Evolutionary conservation across 1,140 invertebrate species (phyloP), one percentile per base, ranked within the genome.

Genomic region (Parasteatoda tepidariorum): DNA sequence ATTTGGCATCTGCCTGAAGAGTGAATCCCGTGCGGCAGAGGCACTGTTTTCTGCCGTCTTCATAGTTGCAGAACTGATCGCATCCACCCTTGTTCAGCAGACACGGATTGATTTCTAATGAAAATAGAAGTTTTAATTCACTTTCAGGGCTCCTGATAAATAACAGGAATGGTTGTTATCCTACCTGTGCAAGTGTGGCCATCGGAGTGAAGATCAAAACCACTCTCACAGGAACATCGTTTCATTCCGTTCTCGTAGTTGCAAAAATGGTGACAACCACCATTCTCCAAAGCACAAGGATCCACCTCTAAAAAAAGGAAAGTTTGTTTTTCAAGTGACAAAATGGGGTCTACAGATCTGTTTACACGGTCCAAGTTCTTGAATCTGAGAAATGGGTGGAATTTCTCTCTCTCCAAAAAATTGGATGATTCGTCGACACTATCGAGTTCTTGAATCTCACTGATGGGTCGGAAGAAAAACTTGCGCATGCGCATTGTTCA

Each of bases 81-180:
- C 84, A 85, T 9, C 76, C 84, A 31, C 84, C 84, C 38, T 85
- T 85, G 5, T 68, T 55, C 28, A 34, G 3, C 0, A 22, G 22
- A 15, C 59, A 55, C 2, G 61, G 61, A 55, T 64, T 26, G 26
- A 67, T 22, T 24, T 67, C 75, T 78, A 48, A 48, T 13, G 38
- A 48, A 48, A 48, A 4, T 4, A 13, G 18, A 48, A 4, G 9
- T 2, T 48, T 13, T 41, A 13, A 1, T 48, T 48, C 4, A 0
- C 1, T 48, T 2, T 4, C 18, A 48, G 38, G 38, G 38, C 9
- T 13, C 9, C 9, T 13, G 38, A 48, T 13, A 48, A 48, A 18
- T 13, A 4, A 4, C 1, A 48, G 38, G 1, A 48, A 48, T 13
- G 4, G 9, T 2, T 48, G 18, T 18, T 48, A 18, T 13, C 38